These are phyloP conservation scores for Cylloceria caligata DNA, from an alignment of 2,888 invertebrate genomes.

Conservation along the genomic window DNA sequence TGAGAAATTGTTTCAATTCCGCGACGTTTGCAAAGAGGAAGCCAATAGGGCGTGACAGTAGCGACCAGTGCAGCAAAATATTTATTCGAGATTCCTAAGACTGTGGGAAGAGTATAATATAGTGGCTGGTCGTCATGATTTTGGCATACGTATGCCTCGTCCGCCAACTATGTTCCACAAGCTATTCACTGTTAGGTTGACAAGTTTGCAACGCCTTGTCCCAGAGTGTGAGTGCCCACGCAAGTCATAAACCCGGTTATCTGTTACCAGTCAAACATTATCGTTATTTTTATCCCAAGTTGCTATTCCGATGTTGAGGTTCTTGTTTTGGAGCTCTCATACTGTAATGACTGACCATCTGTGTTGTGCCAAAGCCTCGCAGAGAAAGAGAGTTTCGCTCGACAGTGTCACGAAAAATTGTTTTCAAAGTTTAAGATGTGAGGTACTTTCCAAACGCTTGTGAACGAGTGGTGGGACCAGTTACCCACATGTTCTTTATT, in stretches of 20 bases:
- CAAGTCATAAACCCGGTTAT: conserved; percentile 7
- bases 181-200: conserved; percentile 1
- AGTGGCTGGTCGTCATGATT: conserved; percentile 7
- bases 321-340: conserved; percentile 67
- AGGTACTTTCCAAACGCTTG: neutral
- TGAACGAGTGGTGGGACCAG: conserved; percentile 7
- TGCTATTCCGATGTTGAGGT: conserved; percentile 73
- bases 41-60: neutral
- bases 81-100: neutral
- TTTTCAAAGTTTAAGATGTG: conserved; percentile 18
- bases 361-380: conserved; percentile 19
- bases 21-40: neutral
- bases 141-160: neutral
- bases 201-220: neutral
- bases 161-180: neutral
- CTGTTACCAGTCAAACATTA: conserved; percentile 1
- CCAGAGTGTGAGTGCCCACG: neutral
- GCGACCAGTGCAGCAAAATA: neutral
- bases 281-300: conserved; percentile 52
- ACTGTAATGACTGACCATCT: conserved; percentile 10
- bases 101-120: neutral
- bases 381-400: neutral
- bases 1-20: neutral
- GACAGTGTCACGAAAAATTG: conserved; percentile 28
- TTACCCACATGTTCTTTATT: conserved; percentile 32